Conservation (phyloP, 2,113 vertebrate species). For the Otocyon megalotis region DNA sequence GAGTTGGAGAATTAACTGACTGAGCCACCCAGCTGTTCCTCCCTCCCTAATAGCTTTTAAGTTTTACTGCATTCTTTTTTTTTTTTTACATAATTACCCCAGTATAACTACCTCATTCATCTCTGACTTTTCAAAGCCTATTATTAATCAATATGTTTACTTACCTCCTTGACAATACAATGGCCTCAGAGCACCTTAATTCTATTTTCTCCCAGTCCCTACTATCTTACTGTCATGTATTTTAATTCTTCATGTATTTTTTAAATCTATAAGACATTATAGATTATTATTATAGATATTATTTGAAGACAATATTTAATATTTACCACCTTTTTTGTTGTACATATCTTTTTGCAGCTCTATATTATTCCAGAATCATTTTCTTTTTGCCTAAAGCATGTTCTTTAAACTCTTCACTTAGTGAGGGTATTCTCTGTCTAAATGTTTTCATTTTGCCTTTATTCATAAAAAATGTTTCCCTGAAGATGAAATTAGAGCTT, state of each 20-base stretch:
- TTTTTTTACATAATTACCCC: neutral
- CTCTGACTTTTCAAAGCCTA: neutral
- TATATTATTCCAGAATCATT: neutral
- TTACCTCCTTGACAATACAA: neutral
- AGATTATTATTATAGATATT: neutral
- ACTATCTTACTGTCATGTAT: neutral
- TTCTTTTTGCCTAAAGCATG: neutral
- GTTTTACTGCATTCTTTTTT: neutral
- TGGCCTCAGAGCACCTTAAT: neutral
- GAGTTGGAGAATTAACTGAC: neutral
- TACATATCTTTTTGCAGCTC: neutral
- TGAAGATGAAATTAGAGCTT: neutral
- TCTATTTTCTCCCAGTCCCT: neutral
- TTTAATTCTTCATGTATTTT: neutral
- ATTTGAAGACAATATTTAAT: neutral
- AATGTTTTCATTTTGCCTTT: constrained; percentile 25
- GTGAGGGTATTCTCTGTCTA: neutral
- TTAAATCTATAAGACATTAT: neutral
- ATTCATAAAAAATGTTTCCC: neutral
- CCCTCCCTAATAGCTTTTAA: neutral
- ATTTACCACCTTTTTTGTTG: neutral
- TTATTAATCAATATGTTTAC: neutral
- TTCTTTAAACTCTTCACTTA: neutral
- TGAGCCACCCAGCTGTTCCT: neutral
- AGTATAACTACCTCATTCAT: neutral